phyloP scores from a whole-genome alignment of 2,113 vertebrate species.

The Riparia riparia region DNA sequence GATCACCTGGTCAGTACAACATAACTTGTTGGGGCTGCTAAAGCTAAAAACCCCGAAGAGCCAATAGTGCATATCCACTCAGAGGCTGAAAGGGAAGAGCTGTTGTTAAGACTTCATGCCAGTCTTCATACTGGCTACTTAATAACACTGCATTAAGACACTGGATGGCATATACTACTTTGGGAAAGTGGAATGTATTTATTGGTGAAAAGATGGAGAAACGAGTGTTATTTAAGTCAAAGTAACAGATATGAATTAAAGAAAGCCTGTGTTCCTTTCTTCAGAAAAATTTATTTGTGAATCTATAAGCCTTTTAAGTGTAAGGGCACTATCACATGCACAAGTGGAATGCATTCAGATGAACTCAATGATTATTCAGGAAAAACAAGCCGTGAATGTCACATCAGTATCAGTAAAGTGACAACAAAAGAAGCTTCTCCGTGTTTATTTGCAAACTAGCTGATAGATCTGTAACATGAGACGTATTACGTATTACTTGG shows the following conservation, averaged over 20 bases:
- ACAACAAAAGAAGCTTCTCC: slow-evolving; percentile 58
- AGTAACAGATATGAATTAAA: slow-evolving; percentile 38
- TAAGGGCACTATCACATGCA: not conserved
- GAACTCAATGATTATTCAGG: slow-evolving; percentile 48
- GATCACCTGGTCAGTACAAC: not conserved
- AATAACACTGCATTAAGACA: not conserved
- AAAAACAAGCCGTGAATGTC: slow-evolving; percentile 48
- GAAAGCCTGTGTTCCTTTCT: not conserved
- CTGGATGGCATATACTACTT: not conserved
- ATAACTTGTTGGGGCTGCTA: not conserved
- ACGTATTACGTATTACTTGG: slow-evolving; percentile 58
- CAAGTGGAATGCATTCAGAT: slow-evolving; percentile 21
- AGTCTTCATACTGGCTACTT: not conserved
- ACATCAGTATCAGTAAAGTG: slow-evolving; percentile 34
- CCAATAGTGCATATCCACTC: not conserved
- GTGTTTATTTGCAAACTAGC: slow-evolving; percentile 69
- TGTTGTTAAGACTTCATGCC: not conserved
- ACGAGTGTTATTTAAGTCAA: not conserved
- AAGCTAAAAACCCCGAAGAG: not conserved
- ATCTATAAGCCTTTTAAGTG: slow-evolving; percentile 38
- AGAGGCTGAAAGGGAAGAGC: not conserved
- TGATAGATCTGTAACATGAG: slow-evolving; percentile 58
- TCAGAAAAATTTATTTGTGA: not conserved
- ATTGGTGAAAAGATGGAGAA: not conserved
- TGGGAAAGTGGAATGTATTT: not conserved